These are phyloP conservation scores for Barnardius zonarius DNA, from an alignment of 2,113 vertebrate species.

Conservation along the genomic window DNA sequence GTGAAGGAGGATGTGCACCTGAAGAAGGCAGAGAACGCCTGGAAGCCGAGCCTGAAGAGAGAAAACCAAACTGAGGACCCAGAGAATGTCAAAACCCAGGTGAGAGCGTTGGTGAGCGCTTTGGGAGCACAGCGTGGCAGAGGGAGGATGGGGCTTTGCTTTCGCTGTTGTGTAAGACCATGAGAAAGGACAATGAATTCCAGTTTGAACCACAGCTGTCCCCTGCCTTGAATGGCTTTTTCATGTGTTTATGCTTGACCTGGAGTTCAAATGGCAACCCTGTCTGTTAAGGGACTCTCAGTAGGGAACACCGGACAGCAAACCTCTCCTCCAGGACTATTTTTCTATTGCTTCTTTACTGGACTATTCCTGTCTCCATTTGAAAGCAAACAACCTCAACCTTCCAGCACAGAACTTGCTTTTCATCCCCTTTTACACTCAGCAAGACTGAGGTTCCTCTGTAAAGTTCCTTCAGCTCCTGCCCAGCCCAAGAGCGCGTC, in stretches of 20 bases:
- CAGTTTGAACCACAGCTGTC: background rate
- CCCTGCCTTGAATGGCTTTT: background rate
- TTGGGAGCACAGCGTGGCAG: background rate
- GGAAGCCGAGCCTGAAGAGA: slow-evolving; percentile 90
- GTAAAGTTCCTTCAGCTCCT: background rate
- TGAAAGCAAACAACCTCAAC: background rate
- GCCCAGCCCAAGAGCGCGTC: fast-evolving
- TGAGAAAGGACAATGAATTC: background rate
- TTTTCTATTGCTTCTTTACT: background rate
- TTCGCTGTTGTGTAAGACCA: background rate
- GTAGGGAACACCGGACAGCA: background rate
- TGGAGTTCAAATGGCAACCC: background rate
- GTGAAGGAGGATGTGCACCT: slow-evolving; percentile 91
- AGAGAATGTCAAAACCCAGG: slow-evolving; percentile 85
- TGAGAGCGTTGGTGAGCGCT: background rate
- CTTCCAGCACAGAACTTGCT: background rate
- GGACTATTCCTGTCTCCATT: background rate
- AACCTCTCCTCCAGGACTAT: background rate
- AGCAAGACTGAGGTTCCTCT: background rate
- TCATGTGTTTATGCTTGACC: background rate
- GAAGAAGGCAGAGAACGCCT: slow-evolving; percentile 92
- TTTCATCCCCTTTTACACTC: slow-evolving; percentile 6
- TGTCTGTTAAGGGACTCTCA: background rate
- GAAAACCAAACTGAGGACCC: slow-evolving; percentile 81
- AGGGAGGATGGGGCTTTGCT: background rate